phyloP scores from a whole-genome alignment of 2,797 vertebrate species.

The Darevskia nairensis region DNA sequence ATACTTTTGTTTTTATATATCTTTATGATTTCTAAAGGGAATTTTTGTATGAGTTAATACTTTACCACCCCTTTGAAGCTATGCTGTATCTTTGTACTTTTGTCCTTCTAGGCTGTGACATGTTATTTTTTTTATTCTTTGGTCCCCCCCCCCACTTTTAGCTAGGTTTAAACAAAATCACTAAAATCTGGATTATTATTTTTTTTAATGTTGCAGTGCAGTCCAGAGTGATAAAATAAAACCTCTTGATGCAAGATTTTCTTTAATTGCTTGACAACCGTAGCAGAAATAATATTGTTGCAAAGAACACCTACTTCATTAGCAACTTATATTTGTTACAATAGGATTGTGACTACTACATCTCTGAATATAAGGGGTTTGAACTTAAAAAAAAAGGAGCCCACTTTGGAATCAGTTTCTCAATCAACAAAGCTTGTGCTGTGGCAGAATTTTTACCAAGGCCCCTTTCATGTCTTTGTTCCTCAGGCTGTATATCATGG shows the following conservation, averaged over 20 bases:
- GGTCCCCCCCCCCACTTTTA: no score
- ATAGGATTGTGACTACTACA: background rate
- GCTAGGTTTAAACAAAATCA: background rate
- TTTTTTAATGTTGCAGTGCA: background rate
- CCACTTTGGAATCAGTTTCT: background rate
- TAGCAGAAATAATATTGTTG: background rate
- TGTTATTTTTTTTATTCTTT: no score
- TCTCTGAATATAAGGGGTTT: background rate
- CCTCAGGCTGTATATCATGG: constrained; percentile 29
- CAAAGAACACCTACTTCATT: background rate
- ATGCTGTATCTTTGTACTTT: background rate
- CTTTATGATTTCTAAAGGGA: no score
- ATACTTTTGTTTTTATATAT: no score
- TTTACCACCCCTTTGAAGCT: background rate
- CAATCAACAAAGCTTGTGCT: background rate
- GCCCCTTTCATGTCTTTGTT: constrained; percentile 21
- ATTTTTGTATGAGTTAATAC: background rate
- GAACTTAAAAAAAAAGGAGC: background rate
- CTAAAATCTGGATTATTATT: background rate
- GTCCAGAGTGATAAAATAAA: background rate
- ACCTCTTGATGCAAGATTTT: background rate
- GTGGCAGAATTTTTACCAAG: background rate
- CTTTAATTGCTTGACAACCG: background rate
- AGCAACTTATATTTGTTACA: background rate
- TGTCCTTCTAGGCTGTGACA: background rate